Conservation (phyloP, 2,113 vertebrate genomes). For the Ictalurus furcatus region DNA sequence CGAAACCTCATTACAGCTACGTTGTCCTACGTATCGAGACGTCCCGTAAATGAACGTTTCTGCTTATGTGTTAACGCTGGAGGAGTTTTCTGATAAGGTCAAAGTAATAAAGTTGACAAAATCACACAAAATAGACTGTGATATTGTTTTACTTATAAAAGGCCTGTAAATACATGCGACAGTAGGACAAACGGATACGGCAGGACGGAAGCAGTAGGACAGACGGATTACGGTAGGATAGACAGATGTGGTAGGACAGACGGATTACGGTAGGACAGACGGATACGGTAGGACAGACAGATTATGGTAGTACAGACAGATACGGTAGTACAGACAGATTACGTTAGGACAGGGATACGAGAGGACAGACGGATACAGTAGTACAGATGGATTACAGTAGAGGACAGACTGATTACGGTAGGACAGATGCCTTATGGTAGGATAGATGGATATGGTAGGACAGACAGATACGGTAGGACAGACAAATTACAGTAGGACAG, state of each 20-base stretch:
- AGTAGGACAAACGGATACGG: background rate
- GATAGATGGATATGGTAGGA: background rate
- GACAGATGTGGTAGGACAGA: background rate
- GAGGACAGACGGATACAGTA: background rate
- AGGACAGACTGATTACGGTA: background rate
- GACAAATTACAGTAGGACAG: background rate
- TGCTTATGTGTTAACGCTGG: background rate
- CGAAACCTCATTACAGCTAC: background rate
- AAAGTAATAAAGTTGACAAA: background rate
- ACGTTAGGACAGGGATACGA: background rate
- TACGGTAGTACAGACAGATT: background rate
- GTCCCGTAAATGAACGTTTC: background rate
- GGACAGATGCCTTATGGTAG: background rate
- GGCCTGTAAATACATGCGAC: background rate
- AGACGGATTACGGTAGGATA: background rate
- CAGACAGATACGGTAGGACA: background rate
- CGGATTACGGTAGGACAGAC: background rate
- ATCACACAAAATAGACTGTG: background rate
- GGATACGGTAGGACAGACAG: background rate
- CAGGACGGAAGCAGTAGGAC: background rate
- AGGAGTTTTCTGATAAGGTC: background rate
- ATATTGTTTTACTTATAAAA: background rate
- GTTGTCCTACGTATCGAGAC: background rate
- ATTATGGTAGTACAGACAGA: background rate
- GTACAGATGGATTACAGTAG: background rate